These are phyloP conservation scores for Bombus polaris DNA, from an alignment of 1,140 invertebrate genomes.

Conservation along the genomic window DNA sequence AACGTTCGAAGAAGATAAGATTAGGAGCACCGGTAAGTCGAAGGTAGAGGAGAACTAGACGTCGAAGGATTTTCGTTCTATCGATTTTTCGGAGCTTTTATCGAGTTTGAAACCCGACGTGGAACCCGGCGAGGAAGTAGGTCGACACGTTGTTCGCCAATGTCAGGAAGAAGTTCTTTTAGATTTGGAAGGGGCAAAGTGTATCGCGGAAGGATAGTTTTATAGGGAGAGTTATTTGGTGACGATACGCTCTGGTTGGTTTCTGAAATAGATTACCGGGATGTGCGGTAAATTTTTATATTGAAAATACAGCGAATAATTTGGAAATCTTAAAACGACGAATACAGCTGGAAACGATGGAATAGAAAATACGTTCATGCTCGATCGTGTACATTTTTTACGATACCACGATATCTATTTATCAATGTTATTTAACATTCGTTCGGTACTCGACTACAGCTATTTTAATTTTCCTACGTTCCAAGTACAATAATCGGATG, in stretches of 20 bases:
- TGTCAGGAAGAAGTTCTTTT: not conserved
- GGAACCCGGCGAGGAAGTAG: not conserved
- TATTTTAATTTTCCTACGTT: too few relatives aligned
- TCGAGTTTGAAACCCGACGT: not conserved
- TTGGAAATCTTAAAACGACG: too few relatives aligned
- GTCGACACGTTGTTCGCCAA: not conserved
- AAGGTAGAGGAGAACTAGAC: too few relatives aligned
- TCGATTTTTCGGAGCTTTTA: not conserved
- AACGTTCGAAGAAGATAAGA: conserved; percentile 2
- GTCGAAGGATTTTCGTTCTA: not conserved
- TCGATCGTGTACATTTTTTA: too few relatives aligned
- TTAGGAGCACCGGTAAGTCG: not conserved
- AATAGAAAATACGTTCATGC: too few relatives aligned
- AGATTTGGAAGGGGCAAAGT: not conserved
- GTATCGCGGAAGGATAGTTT: not conserved
- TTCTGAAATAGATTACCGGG: not conserved
- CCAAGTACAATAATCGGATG: not conserved
- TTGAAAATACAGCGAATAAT: too few relatives aligned
- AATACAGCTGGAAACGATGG: too few relatives aligned
- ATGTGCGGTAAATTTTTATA: not conserved
- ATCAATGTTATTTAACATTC: too few relatives aligned
- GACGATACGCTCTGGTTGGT: not conserved
- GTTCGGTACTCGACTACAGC: too few relatives aligned
- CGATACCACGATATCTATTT: too few relatives aligned
- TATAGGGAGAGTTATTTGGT: too few relatives aligned